Evolutionary conservation across 2,113 vertebrate genomes (phyloP).

Genomic region (Pangasianodon hypophthalmus): DNA sequence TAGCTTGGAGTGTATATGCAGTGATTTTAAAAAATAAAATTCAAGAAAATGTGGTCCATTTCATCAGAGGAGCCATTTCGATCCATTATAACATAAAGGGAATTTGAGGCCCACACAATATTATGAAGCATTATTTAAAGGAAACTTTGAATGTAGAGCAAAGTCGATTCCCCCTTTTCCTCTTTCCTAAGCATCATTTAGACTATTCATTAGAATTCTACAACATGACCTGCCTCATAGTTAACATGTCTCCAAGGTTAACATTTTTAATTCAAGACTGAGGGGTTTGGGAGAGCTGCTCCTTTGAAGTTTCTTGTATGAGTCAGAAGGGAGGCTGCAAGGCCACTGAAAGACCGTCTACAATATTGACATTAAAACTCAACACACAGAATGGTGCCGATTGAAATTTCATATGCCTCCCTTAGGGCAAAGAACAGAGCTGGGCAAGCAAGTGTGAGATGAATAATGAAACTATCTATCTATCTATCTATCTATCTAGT

Average conservation of each 20-base stretch:
- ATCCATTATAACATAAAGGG: conserved; percentile 38
- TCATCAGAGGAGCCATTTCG: conserved; percentile 28
- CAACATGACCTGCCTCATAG: conserved; percentile 64
- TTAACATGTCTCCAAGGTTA: conserved; percentile 80
- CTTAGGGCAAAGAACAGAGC: conserved; percentile 72
- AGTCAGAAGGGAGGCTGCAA: conserved; percentile 75
- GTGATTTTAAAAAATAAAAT: conserved; percentile 26
- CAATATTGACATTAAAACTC: conserved; percentile 81
- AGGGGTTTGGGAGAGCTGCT: conserved; percentile 72
- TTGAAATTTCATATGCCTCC: conserved; percentile 79
- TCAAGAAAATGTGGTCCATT: conserved; percentile 12
- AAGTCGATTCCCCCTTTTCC: conserved; percentile 46
- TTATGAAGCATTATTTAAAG: conserved; percentile 40
- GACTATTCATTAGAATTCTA: conserved; percentile 75
- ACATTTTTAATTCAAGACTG: conserved; percentile 79
- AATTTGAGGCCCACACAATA: conserved; percentile 40
- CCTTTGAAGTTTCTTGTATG: conserved; percentile 78
- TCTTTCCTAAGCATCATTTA: conserved; percentile 52
- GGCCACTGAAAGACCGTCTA: conserved; percentile 70
- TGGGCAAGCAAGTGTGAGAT: conserved; percentile 73
- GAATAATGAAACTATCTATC: conserved; percentile 75
- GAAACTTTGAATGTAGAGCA: conserved; percentile 32
- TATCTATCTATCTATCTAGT: conserved; percentile 27
- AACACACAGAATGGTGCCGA: conserved; percentile 79
- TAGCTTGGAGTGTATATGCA: not conserved